Conservation (phyloP, 2,113 vertebrate genomes). For the Carassius gibelio region DNA sequence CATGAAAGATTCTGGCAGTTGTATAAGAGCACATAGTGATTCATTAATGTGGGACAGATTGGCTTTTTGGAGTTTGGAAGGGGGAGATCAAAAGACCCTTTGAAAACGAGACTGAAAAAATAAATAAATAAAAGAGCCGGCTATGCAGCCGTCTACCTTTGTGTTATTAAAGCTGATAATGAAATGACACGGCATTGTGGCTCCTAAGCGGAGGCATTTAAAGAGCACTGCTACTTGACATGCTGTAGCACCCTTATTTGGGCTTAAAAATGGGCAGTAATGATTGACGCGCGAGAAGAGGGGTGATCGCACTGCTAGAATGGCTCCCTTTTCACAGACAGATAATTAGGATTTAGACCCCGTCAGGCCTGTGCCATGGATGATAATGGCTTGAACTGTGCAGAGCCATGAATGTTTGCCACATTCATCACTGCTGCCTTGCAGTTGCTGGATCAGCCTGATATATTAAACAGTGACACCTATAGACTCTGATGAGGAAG, state of each 20-base stretch:
- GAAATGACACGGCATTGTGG: constrained; percentile 39
- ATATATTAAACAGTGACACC: constrained; percentile 50
- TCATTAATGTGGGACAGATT: constrained; percentile 43
- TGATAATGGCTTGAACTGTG: constrained; percentile 52
- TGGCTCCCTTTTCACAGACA: constrained; percentile 42
- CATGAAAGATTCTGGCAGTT: background rate
- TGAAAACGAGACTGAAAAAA: constrained; percentile 34
- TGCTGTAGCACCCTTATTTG: constrained; percentile 45
- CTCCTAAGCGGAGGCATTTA: constrained; percentile 39
- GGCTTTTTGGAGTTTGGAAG: constrained; percentile 21
- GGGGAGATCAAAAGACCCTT: constrained; percentile 41
- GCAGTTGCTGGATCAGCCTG: constrained; percentile 22
- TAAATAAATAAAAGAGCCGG: background rate
- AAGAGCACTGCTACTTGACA: constrained; percentile 40
- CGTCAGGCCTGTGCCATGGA: constrained; percentile 50
- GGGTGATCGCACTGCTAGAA: constrained; percentile 27
- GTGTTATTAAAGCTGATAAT: constrained; percentile 49
- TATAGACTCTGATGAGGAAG: constrained; percentile 35
- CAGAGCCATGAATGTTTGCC: constrained; percentile 35
- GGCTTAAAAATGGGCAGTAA: constrained; percentile 28
- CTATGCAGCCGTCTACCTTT: constrained; percentile 24
- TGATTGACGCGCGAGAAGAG: constrained; percentile 48
- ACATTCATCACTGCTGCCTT: constrained; percentile 44
- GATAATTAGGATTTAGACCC: constrained; percentile 52
- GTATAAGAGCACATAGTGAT: constrained; percentile 8